Conservation (phyloP, 2,113 vertebrate species). For the Echinops telfairi region DNA sequence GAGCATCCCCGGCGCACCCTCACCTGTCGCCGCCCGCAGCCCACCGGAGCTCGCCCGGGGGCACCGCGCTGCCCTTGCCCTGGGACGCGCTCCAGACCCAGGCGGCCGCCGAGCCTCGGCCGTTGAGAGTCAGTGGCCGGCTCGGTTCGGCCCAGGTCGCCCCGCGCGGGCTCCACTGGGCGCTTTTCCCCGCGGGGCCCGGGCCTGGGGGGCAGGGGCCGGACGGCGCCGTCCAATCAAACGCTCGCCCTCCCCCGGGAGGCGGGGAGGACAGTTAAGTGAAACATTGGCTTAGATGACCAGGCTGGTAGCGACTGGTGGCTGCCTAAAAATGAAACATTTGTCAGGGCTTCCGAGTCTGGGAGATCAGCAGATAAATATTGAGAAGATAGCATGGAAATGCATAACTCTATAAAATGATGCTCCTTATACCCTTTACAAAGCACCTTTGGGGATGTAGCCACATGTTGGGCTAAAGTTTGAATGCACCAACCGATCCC, state of each 20-base stretch:
- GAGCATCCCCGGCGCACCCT: not conserved
- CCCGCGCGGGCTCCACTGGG: not conserved
- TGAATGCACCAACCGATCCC: too few relatives aligned
- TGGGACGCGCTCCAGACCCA: not conserved
- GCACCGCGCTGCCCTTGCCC: rapidly evolving
- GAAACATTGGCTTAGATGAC: not conserved
- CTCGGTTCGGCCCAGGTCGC: not conserved
- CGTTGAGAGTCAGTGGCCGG: conserved; percentile 46
- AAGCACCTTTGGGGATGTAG: not conserved
- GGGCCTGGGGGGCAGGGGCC: too few relatives aligned
- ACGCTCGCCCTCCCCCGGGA: not conserved
- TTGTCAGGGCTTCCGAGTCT: not conserved
- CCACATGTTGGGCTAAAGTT: too few relatives aligned
- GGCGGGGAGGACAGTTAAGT: not conserved
- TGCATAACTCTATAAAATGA: not conserved
- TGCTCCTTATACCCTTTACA: not conserved
- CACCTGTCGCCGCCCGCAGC: not conserved
- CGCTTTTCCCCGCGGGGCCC: not conserved
- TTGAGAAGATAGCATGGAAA: not conserved
- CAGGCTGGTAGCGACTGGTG: not conserved
- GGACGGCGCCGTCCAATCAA: not conserved
- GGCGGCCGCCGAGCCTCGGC: not conserved
- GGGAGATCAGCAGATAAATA: not conserved
- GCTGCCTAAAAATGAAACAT: not conserved
- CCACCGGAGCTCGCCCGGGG: rapidly evolving